Base-by-base conservation (phyloP, 2,113 vertebrate species). In the Rhadina sibilatrix region DNA sequence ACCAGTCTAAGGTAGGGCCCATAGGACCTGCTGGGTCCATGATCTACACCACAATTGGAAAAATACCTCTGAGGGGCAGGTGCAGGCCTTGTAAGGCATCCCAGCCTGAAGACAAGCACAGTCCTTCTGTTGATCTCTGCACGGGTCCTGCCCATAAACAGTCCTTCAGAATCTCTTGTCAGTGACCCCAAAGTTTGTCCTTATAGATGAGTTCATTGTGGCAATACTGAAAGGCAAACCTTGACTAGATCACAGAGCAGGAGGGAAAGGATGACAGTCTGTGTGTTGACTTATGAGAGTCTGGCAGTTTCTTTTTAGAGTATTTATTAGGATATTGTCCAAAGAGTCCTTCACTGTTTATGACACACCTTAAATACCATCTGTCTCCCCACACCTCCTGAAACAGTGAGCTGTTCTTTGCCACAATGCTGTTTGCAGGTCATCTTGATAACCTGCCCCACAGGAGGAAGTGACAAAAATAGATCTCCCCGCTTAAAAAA, bases 381-480 rank as follows among this genome's bases (percentile, higher is more conserved):
- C 74, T 77, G 37, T 83, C 78, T 90, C 37, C 65, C 71, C 83
- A 60, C 16, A 9, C 64, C 47, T 90, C 31, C 90, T 0, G 0
- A 90, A 93, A 96, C 79, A 94, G 92, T 70, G 69, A 94, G 77
- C 77, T 87, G 69, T 82, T 96, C 90, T 93, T 86, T 92, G 74
- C 87, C 0, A 3, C 89, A 79, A 69, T 89, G 71, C 59, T 88
- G n/a, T 85, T 96, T 90, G 80, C 80, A 91, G 96, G 96, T 97
- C 95, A 97, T 96, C 96, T 97, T 93, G 96, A 97, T 96, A 96
- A 96, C 95, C 94, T 95, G 83, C 4, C 90, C 83, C 83, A 84
- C 85, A 93, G 92, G 72, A 97, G 72, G 94, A 96, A 96, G 69
- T 76, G 93, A 90, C 96, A 97, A 96, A 97, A 96, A 97, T 97